A percentile compares a stretch with the other conserved stretches of the same genome.
Evolutionary conservation across 2,113 vertebrate genomes (phyloP).

Genomic region (Elanoides forficatus): DNA sequence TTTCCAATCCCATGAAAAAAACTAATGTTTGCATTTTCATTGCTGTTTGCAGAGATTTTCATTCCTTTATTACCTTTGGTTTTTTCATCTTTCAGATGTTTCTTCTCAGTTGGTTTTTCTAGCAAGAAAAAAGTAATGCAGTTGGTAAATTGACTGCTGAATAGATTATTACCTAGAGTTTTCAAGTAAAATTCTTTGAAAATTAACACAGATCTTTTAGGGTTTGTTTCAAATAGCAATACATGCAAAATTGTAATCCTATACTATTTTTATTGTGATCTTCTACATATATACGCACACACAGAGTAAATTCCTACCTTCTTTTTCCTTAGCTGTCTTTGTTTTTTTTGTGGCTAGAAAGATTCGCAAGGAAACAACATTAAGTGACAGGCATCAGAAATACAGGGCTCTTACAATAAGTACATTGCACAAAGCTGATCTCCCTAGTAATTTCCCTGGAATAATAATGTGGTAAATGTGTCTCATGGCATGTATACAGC

Average conservation of each 20-base stretch:
- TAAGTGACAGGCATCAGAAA: not conserved
- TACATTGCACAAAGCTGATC: not conserved
- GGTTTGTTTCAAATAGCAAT: not conserved
- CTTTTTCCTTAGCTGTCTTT: constrained; percentile 62
- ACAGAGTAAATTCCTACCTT: constrained; percentile 53
- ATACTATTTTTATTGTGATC: not conserved
- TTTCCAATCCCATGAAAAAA: not conserved
- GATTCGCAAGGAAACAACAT: constrained; percentile 1
- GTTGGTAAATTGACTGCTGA: not conserved
- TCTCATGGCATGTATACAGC: not conserved
- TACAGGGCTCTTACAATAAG: not conserved
- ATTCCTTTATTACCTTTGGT: constrained; percentile 45
- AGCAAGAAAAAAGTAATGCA: not conserved
- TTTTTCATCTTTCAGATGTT: constrained; percentile 48
- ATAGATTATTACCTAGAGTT: not conserved
- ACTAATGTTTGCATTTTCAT: not conserved
- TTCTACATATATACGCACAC: not conserved
- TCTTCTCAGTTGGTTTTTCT: constrained; percentile 53
- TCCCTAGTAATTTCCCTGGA: not conserved
- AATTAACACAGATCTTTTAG: not conserved
- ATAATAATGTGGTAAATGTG: not conserved
- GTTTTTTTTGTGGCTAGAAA: constrained; percentile 56
- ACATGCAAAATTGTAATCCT: not conserved
- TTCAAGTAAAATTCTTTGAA: not conserved
- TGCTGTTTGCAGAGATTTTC: not conserved